Base-by-base conservation (phyloP, 2,797 vertebrate species). In the Molossus alvarezi region DNA sequence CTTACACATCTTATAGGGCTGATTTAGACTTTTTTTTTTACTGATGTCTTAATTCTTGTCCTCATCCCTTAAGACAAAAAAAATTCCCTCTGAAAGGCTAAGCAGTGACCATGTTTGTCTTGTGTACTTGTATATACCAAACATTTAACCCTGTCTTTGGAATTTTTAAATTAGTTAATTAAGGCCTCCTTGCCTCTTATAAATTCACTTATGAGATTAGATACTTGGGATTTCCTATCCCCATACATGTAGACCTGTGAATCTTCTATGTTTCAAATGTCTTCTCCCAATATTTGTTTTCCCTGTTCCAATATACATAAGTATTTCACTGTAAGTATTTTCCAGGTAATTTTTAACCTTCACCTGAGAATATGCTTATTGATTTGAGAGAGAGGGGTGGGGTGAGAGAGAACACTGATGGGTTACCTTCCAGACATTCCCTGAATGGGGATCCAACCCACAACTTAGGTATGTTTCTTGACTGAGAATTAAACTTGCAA, bases 11-110 rank as follows among this genome's bases (percentile, higher is more conserved):
- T 6, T 37, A 17, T 48, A 86, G 13, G 3, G 17, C 21, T 95
- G 37, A 58, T 53, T 71, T 88, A 37, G 9, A 80, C 20, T 33
- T 81, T 7, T 69, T 48, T 55, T 72, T 73, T n/a, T n/a, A n/a
- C 7, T 77, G 25, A 64, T 60, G 17, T 37, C 51, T 95, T 92
- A 69, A 73, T 41, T 95, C 23, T 29, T 57, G 13, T 80, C 14
- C n/a, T 84, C 18, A 62, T 14, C 11, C 27, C 94, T 55, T 37
- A 51, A 88, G 11, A 85, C 23, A 93, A 76, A 93, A 93, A 90
- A 85, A n/a, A 9, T 60, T 84, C 8, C n/a, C 20, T 33, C 13
- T 90, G 41, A 53, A 81, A 87, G 27, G 23, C 9, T 73, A 72
- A 83, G 8, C 3, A 53, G 14, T 62, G 48, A 58, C 9, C 12